Evolutionary conservation across 2,888 invertebrate genomes (phyloP).

Genomic region (Cataglyphis altisquamis): DNA sequence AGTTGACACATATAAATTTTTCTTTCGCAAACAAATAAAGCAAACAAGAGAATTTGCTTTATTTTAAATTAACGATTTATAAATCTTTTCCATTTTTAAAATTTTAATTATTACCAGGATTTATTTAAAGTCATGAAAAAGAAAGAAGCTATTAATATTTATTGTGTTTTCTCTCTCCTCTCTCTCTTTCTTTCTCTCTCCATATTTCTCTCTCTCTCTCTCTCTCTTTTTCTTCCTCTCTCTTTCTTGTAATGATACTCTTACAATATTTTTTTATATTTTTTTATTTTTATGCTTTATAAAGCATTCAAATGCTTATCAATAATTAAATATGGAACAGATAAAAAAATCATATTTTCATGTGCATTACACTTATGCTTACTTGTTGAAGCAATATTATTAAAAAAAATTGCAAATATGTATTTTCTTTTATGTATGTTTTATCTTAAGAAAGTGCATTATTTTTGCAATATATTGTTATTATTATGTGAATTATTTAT

Average conservation of each 20-base stretch:
- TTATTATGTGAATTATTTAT: not conserved
- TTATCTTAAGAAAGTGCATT: not conserved
- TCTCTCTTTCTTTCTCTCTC: too few relatives aligned
- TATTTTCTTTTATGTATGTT: not conserved
- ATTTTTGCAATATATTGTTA: not conserved
- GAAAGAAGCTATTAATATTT: not conserved
- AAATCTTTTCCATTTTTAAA: not conserved
- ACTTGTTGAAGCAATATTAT: not conserved
- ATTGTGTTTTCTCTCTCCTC: too few relatives aligned
- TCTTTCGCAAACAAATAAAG: not conserved
- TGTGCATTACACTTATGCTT: not conserved
- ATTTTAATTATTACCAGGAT: not conserved
- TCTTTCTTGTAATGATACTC: not conserved
- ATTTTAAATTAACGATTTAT: not conserved
- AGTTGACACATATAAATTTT: not conserved
- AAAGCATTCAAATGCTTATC: not conserved
- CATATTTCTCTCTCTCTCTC: too few relatives aligned
- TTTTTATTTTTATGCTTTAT: not conserved
- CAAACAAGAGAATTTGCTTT: not conserved
- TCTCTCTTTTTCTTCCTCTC: too few relatives aligned
- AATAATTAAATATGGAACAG: not conserved
- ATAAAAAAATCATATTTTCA: not conserved
- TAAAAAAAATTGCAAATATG: not conserved
- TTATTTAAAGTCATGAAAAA: not conserved
- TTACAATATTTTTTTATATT: not conserved